These are phyloP conservation scores for Trachelipus rathkii DNA, from an alignment of 1,140 invertebrate genomes.

Conservation along the genomic window DNA sequence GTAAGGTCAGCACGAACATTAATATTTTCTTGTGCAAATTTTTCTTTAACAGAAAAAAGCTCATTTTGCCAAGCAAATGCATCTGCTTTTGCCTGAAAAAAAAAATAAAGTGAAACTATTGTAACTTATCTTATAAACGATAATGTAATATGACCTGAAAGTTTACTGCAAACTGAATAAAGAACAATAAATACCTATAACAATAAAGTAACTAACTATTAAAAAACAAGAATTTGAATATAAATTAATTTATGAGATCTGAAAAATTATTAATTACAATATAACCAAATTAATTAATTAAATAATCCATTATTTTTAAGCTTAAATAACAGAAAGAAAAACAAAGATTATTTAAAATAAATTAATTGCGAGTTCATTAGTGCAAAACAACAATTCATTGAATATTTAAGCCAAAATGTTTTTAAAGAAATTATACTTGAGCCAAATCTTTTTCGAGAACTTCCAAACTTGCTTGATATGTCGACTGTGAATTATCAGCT, in stretches of 20 bases:
- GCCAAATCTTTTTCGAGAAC: not conserved
- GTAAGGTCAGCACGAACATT: constrained; percentile 8
- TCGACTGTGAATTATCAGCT: not conserved
- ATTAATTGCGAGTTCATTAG: not conserved
- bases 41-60: not conserved
- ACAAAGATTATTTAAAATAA: too few relatives aligned
- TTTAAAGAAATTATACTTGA: not conserved
- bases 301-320: too few relatives aligned
- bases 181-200: too few relatives aligned
- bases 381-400: not conserved
- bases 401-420: too few relatives aligned
- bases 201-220: too few relatives aligned
- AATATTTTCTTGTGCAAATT: constrained; percentile 12
- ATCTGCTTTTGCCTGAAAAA: not conserved
- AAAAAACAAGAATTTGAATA: not conserved
- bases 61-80: constrained; percentile 1
- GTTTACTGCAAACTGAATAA: not conserved
- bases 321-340: too few relatives aligned
- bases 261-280: not conserved
- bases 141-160: not conserved
- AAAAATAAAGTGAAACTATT: not conserved
- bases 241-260: not conserved
- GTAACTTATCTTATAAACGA: not conserved
- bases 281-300: not conserved
- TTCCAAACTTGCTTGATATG: not conserved